Conservation (phyloP, 1,140 invertebrate genomes). For the Eurytemora carolleeae region DNA sequence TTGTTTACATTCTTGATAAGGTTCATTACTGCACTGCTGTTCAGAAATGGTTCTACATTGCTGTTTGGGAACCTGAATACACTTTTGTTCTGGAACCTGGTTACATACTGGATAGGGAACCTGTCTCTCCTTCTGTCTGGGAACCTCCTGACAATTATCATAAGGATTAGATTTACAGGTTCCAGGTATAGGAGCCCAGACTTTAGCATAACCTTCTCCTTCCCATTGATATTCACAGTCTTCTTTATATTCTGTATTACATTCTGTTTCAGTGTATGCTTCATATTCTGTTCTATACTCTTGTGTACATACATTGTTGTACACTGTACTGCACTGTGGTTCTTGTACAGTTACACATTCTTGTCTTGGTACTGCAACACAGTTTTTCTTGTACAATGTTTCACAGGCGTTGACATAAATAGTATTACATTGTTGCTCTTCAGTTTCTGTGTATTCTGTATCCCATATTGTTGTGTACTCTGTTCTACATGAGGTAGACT, state of each 20-base stretch:
- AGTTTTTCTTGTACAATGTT: not conserved
- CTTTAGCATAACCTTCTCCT: not conserved
- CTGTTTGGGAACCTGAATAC: not conserved
- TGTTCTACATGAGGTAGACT: not conserved
- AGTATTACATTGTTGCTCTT: not conserved
- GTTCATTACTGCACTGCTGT: not conserved
- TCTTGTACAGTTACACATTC: not conserved
- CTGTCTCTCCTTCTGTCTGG: not conserved
- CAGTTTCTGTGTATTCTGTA: not conserved
- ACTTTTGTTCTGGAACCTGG: not conserved
- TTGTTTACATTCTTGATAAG: not conserved
- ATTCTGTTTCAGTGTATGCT: not conserved
- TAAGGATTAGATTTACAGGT: not conserved
- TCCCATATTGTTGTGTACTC: not conserved
- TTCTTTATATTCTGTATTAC: not conserved
- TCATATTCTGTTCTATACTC: not conserved
- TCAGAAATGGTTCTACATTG: not conserved
- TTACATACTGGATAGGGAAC: not conserved
- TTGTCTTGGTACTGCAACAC: not conserved
- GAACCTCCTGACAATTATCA: not conserved
- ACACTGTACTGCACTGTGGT: not conserved
- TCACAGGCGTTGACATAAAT: not conserved
- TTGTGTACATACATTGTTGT: not conserved
- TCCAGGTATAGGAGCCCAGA: not conserved
- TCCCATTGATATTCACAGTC: not conserved